A percentile compares a stretch with the other conserved stretches of the same genome.
Conservation (phyloP, 2,797 vertebrate species). For the Scolopax rusticola region DNA sequence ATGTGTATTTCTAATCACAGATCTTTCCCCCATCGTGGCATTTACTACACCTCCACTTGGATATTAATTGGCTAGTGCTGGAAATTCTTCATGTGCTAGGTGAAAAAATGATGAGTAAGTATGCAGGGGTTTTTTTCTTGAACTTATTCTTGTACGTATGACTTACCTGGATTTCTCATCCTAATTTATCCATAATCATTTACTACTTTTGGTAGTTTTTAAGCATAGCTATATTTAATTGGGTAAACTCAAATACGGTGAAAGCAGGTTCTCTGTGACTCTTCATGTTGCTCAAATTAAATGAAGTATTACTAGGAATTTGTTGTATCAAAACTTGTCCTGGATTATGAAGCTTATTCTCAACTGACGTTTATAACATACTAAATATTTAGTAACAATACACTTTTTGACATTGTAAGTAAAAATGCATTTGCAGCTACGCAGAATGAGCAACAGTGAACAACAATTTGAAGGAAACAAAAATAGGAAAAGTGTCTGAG, state of each 20-base stretch:
- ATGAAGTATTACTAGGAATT: background rate
- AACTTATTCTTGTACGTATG: background rate
- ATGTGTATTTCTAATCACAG: constrained; percentile 74
- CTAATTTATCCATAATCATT: background rate
- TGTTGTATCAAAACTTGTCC: background rate
- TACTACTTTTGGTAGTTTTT: background rate
- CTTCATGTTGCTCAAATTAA: background rate
- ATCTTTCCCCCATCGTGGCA: constrained; percentile 95
- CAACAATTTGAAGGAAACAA: background rate
- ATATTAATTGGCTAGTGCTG: constrained; percentile 92
- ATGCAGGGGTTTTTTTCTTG: background rate
- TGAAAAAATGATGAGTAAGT: constrained; percentile 90
- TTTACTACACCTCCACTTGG: constrained; percentile 93
- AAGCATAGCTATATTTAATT: background rate
- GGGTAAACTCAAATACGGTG: background rate
- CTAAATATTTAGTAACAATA: background rate
- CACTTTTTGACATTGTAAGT: background rate
- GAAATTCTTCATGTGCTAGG: constrained; percentile 91
- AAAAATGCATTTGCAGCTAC: background rate
- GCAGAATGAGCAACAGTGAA: background rate
- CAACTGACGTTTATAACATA: background rate
- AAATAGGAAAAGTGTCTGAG: background rate
- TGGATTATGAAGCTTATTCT: background rate
- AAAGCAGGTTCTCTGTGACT: background rate
- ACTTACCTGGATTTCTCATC: background rate